Evolutionary conservation across 2,797 vertebrate genomes (phyloP), one percentile per base, ranked within the genome.

Genomic region (Cyprinella venusta): DNA sequence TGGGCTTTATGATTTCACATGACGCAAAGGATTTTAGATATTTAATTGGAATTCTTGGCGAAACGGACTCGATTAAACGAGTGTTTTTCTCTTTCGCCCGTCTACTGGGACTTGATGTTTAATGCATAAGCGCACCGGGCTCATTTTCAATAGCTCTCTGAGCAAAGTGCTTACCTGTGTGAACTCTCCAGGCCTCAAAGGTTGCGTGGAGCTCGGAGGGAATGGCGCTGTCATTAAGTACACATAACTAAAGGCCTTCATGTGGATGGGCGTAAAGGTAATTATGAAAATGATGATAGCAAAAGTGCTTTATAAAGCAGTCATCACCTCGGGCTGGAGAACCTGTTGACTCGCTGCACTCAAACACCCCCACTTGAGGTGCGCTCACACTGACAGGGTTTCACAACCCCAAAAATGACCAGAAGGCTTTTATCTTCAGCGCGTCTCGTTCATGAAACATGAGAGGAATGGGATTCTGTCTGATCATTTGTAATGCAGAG

Each of bases 71-170:
- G 19, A 65, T 76, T 79, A 63, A 56, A 72, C 33, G 8, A 50
- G 65, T 54, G 69, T 79, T 84, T 82, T 54, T 67, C 30, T 77
- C 70, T 72, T 54, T 67, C 33, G 3, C 3, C 9, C 5, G 10
- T 84, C 65, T 79, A 16, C 40, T 52, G 63, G 61, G 81, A 79
- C 63, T 42, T 76, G 33, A 88, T 88, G 84, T 87, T 88, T 88
- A 88, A 89, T 88, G 85, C 87, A 87, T 85, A 70, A 84, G 80
- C 70, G 65, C 69, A 38, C 26, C 42, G 8, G 30, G 36, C 85
- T 84, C 69, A 70, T 86, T 75, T 87, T 87, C 80, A 85, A 71
- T 56, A 69, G 65, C 61, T 72, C 61, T 75, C 38, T 8, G n/a
- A 24, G 70, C 16, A 72, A 79, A 82, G 48, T 74, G 63, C 50